A percentile compares a stretch with the other conserved stretches of the same genome.
phyloP scores from a whole-genome alignment of 2,888 invertebrate genomes.

The Oxystoma pomonae region DNA sequence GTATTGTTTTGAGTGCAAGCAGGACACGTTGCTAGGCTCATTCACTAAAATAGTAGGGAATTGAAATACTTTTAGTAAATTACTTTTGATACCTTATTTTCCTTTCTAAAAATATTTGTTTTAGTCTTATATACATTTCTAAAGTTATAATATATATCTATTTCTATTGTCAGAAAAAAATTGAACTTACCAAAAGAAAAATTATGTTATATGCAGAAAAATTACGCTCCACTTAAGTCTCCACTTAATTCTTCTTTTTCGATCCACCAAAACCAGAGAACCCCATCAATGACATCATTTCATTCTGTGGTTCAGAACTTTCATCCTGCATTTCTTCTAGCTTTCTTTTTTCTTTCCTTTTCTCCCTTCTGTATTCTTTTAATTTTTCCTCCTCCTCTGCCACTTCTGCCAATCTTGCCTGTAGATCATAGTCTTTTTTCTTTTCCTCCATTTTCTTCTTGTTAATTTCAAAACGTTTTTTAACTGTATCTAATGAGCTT shows the following conservation, averaged over 20 bases:
- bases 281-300: conserved; percentile 91
- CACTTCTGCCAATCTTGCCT: conserved; percentile 83
- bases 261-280: conserved; percentile 89
- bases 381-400: conserved; percentile 95
- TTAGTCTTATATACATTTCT: no score
- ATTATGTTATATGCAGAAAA: no score
- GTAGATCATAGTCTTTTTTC: conserved; percentile 93
- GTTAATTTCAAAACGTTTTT: conserved; percentile 86
- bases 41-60: no score
- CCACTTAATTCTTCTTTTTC: conserved; percentile 56
- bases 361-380: conserved; percentile 84
- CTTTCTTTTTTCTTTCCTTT: conserved; percentile 83
- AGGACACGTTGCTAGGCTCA: no score
- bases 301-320: conserved; percentile 52
- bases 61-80: no score
- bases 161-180: no score
- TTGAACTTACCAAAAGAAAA: no score
- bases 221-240: no score
- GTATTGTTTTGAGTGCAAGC: no score
- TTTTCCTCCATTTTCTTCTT: conserved; percentile 94
- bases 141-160: no score
- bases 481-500: conserved; percentile 89
- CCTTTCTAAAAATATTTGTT: no score
- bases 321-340: conserved; percentile 66
- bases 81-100: no score